Conservation (phyloP, 2,113 vertebrate species). For the Saguinus imperator region DNA sequence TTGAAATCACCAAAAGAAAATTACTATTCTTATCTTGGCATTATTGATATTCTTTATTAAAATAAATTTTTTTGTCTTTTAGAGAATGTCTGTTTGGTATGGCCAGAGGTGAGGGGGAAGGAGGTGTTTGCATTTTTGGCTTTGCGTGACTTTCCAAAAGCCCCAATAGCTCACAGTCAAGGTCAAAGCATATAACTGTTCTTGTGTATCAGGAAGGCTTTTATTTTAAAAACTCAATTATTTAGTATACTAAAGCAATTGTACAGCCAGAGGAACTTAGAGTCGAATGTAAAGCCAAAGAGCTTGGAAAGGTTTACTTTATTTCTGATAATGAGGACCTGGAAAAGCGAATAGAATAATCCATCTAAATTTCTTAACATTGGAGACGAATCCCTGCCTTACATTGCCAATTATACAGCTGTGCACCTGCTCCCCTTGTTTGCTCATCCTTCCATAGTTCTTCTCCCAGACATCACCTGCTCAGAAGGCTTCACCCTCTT, state of each 20-base stretch:
- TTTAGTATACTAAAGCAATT: conserved; percentile 23
- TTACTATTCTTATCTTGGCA: background rate
- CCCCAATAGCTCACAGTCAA: background rate
- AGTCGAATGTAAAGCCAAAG: conserved; percentile 36
- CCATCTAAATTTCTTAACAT: background rate
- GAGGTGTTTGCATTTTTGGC: background rate
- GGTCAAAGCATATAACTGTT: background rate
- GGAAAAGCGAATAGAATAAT: background rate
- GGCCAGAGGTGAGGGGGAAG: background rate
- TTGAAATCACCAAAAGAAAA: background rate
- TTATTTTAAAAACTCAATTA: background rate
- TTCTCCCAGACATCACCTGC: background rate
- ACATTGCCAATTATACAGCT: background rate
- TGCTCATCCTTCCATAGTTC: background rate
- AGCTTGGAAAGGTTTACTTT: background rate
- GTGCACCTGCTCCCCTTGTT: background rate
- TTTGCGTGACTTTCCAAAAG: conserved; percentile 21
- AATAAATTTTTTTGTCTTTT: conserved; percentile 8
- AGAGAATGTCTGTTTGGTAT: background rate
- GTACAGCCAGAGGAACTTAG: background rate
- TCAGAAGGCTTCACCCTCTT: background rate
- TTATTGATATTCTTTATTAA: background rate
- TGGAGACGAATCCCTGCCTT: background rate
- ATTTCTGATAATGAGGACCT: conserved; percentile 32
- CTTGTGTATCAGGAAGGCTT: background rate